These are phyloP conservation scores for Bhutanitis thaidina DNA, from an alignment of 2,888 invertebrate species.

Conservation along the genomic window DNA sequence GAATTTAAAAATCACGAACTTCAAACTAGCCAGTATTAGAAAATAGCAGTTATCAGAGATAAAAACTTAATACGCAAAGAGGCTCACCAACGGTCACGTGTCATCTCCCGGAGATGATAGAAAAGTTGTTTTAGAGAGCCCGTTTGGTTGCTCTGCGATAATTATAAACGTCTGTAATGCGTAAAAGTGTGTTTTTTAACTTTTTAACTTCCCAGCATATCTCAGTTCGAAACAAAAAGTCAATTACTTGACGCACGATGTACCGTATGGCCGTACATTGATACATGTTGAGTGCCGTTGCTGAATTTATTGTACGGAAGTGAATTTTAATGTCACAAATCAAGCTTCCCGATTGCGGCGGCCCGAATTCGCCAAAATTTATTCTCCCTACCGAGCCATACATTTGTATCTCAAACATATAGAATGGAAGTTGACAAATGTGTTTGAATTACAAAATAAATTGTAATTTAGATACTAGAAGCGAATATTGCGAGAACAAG, in stretches of 20 bases:
- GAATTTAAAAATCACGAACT: no score
- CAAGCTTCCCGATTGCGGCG: background rate
- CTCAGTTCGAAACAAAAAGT: no score
- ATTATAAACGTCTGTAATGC: no score
- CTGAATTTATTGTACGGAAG: conserved; percentile 6
- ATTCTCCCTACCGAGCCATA: background rate
- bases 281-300: background rate
- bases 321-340: conserved; percentile 6
- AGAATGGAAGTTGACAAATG: background rate
- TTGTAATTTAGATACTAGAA: background rate
- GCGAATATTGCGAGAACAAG: background rate
- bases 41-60: no score
- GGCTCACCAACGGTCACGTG: no score
- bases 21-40: no score
- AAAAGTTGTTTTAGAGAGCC: no score
- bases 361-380: background rate
- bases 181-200: no score
- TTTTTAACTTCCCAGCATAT: no score
- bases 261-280: background rate
- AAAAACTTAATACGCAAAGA: no score
- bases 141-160: no score
- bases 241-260: background rate
- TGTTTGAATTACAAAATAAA: background rate
- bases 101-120: no score
- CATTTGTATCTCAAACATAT: background rate